These are phyloP conservation scores for Lagopus leucura DNA, from an alignment of 2,113 vertebrate genomes.

Conservation along the genomic window DNA sequence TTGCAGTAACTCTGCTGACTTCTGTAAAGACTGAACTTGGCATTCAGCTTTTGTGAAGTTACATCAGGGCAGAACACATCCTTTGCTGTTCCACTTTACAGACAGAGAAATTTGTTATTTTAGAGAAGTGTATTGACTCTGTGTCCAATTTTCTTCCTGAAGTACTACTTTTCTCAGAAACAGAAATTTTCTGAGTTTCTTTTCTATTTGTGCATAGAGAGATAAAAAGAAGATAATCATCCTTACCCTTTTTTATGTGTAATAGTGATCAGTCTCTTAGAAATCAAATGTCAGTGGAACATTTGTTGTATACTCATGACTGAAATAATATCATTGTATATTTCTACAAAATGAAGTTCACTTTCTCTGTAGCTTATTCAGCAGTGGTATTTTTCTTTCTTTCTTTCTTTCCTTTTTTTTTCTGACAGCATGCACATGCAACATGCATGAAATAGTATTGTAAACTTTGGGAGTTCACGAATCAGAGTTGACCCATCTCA, in stretches of 20 bases:
- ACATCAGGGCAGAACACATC: neutral
- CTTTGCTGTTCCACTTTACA: neutral
- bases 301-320: neutral
- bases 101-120: neutral
- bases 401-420: neutral
- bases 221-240: neutral
- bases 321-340: neutral
- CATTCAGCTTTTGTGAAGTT: neutral
- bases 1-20: neutral
- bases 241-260: neutral
- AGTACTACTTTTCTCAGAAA: neutral
- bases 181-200: neutral
- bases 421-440: neutral
- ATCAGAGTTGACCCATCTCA: slow-evolving; percentile 30
- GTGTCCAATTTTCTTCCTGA: neutral
- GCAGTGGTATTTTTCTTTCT: neutral
- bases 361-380: slow-evolving; percentile 30
- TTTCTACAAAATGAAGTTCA: neutral
- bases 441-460: neutral
- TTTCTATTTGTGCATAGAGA: neutral
- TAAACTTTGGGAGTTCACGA: neutral
- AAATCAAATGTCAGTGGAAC: neutral
- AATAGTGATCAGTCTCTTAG: neutral
- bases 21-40: neutral
- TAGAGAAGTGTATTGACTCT: neutral